Conservation (phyloP, 2,888 invertebrate species). For the Calameuta idolon region DNA sequence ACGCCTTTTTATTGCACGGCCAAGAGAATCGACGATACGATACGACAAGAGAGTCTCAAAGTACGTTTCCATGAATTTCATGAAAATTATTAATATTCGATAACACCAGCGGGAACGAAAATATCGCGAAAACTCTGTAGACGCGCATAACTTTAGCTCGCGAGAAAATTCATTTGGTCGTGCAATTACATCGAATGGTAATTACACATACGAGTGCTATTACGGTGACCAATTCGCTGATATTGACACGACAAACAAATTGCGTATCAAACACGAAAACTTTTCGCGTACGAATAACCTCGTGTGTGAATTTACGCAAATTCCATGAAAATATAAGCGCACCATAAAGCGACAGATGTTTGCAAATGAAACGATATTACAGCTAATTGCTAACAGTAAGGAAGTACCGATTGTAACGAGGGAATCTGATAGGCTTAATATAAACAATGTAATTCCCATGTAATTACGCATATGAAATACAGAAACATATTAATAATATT, state of each 20-base stretch:
- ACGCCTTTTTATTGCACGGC: background rate
- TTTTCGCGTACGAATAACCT: background rate
- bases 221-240: background rate
- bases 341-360: slow-evolving; percentile 1
- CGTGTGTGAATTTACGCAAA: background rate
- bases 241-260: background rate
- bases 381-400: slow-evolving; percentile 21
- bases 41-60: background rate
- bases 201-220: background rate
- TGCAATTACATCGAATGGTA: background rate
- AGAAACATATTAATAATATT: slow-evolving; percentile 53
- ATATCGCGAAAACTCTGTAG: background rate
- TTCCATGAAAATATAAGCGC: background rate
- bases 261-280: background rate
- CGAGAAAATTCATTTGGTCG: background rate
- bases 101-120: background rate
- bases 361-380: slow-evolving; percentile 9
- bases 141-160: background rate
- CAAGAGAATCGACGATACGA: background rate
- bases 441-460: slow-evolving; percentile 51
- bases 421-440: slow-evolving; percentile 30
- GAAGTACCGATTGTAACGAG: slow-evolving; percentile 37
- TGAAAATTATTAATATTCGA: background rate
- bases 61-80: background rate
- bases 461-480: slow-evolving; percentile 55